Evolutionary conservation across 2,113 vertebrate genomes (phyloP).

Genomic region (Coreoperca whiteheadi): DNA sequence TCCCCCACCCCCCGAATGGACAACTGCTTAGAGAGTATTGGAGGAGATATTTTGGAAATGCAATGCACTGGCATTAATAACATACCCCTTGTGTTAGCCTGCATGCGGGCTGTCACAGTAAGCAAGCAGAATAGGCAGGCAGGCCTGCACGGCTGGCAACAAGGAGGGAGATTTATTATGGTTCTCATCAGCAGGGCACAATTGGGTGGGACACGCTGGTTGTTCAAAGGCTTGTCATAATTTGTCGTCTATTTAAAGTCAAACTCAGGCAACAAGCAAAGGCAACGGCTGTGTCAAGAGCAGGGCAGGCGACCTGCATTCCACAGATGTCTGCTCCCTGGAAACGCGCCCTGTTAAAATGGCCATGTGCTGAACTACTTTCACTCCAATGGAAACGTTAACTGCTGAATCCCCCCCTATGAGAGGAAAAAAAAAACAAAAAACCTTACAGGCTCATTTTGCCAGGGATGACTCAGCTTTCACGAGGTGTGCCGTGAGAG

Average conservation of each 20-base stretch:
- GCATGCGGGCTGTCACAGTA: constrained; percentile 23
- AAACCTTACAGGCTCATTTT: constrained; percentile 21
- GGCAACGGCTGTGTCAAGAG: constrained; percentile 28
- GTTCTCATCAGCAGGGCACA: constrained; percentile 49
- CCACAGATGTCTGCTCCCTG: constrained; percentile 57
- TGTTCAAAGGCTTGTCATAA: constrained; percentile 43
- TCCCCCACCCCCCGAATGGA: constrained; percentile 33
- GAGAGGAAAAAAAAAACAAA: not conserved
- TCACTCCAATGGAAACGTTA: constrained; percentile 45
- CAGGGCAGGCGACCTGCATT: constrained; percentile 31
- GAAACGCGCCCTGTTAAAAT: constrained; percentile 43
- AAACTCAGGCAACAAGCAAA: constrained; percentile 35
- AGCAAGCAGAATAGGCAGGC: constrained; percentile 28
- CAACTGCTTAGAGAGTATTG: constrained; percentile 47
- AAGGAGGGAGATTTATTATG: constrained; percentile 44
- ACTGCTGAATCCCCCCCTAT: constrained; percentile 13
- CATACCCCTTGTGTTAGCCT: constrained; percentile 49
- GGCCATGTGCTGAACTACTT: constrained; percentile 58
- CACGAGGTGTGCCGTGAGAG: constrained; percentile 36
- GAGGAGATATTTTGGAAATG: constrained; percentile 72
- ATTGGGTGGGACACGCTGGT: constrained; percentile 22
- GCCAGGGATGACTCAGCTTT: constrained; percentile 70
- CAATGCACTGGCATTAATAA: constrained; percentile 65
- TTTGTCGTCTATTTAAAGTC: constrained; percentile 59
- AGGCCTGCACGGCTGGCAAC: constrained; percentile 2